phyloP scores from a whole-genome alignment of 1,140 invertebrate genomes.

The Anoplophora glabripennis region DNA sequence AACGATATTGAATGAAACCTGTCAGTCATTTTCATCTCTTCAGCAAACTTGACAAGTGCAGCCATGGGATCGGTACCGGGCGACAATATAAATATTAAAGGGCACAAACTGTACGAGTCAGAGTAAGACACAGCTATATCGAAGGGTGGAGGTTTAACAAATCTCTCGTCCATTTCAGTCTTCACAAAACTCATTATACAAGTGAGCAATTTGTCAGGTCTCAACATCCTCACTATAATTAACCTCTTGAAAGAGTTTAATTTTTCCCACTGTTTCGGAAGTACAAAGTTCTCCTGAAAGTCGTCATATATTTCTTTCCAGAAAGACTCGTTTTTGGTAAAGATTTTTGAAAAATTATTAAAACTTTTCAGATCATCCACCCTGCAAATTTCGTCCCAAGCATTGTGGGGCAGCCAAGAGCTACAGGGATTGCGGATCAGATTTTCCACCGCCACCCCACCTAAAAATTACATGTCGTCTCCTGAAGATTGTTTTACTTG shows the following conservation, averaged over 20 bases:
- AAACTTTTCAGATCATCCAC: constrained; percentile 59
- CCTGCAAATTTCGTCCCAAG: constrained; percentile 83
- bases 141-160: constrained; percentile 82
- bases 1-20: constrained; percentile 81
- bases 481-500: neutral
- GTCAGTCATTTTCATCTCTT: constrained; percentile 68
- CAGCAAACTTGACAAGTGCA: constrained; percentile 72
- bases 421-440: constrained; percentile 66
- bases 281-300: constrained; percentile 55
- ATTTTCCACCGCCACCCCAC: constrained; percentile 74
- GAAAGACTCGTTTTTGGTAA: constrained; percentile 51
- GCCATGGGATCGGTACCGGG: constrained; percentile 88
- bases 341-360: constrained; percentile 50
- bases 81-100: constrained; percentile 87
- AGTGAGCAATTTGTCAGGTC: constrained; percentile 76
- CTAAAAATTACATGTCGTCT: neutral
- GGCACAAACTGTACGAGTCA: constrained; percentile 79
- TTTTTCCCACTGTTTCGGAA: constrained; percentile 66
- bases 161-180: constrained; percentile 72
- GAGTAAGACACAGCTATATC: constrained; percentile 80
- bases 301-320: constrained; percentile 79
- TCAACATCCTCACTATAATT: constrained; percentile 73
- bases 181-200: constrained; percentile 65
- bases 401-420: constrained; percentile 76
- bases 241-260: constrained; percentile 76